Percentiles rank a stretch among this genome's conserved stretches.
These are phyloP conservation scores for Merops nubicus DNA, from an alignment of 2,113 vertebrate genomes.

Conservation along the genomic window DNA sequence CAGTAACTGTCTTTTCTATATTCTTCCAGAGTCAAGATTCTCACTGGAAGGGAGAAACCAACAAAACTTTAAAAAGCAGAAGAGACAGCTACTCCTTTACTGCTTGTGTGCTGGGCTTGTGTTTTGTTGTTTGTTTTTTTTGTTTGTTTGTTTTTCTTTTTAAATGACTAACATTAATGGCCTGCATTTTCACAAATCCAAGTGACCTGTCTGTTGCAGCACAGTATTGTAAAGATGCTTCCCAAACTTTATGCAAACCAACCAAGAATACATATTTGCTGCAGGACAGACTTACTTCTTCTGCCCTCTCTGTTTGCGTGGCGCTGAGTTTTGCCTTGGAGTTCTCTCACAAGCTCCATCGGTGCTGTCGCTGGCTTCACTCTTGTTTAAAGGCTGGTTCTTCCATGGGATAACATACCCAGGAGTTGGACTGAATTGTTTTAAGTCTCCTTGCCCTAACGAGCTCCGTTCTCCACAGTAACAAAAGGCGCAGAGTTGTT, in stretches of 20 bases:
- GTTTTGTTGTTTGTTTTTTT: no score
- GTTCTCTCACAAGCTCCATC: conserved; percentile 77
- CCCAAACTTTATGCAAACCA: neutral
- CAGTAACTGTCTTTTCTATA: neutral
- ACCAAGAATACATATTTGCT: rapidly evolving
- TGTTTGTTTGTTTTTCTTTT: neutral
- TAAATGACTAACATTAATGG: neutral
- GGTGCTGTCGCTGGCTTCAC: conserved; percentile 79
- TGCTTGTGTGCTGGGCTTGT: rapidly evolving
- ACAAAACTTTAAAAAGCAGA: neutral
- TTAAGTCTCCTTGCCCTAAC: conserved; percentile 93
- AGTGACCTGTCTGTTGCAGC: neutral
- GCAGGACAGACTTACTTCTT: conserved; percentile 79
- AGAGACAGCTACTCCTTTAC: neutral
- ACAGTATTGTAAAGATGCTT: neutral
- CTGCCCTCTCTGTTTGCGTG: conserved; percentile 76
- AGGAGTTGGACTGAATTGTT: conserved; percentile 89
- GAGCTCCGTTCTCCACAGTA: conserved; percentile 89
- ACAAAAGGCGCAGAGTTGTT: conserved; percentile 98
- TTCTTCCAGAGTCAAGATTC: neutral
- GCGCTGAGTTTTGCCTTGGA: conserved; percentile 69
- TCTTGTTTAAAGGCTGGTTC: conserved; percentile 84
- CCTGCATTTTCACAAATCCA: neutral
- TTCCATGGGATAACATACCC: conserved; percentile 82
- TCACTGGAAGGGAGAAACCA: neutral